These are phyloP conservation scores for Corythoichthys haematopterus DNA, from an alignment of 2,113 vertebrate genomes.

Conservation along the genomic window DNA sequence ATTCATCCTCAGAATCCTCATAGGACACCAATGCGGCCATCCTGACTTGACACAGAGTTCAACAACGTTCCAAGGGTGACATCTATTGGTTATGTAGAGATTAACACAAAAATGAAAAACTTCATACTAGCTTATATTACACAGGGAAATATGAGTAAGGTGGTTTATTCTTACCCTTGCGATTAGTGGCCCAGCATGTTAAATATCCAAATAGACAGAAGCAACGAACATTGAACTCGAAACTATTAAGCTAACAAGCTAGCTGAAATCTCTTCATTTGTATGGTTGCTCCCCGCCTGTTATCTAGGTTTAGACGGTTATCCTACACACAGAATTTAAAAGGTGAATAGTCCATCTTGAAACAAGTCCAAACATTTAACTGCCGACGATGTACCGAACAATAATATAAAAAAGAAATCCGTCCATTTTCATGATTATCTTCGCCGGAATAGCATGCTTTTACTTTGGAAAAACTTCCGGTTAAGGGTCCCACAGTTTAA, in stretches of 20 bases:
- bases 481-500: not conserved
- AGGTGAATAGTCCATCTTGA: not conserved
- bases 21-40: conserved; percentile 90
- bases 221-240: not conserved
- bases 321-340: too few relatives aligned
- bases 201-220: not conserved
- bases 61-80: conserved; percentile 26
- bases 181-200: not conserved
- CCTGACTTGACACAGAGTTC: conserved; percentile 5
- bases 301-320: not conserved
- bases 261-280: not conserved
- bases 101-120: not conserved
- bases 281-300: not conserved
- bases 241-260: not conserved
- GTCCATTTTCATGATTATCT: not conserved
- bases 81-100: conserved; percentile 34
- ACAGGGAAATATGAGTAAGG: not conserved
- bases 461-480: not conserved
- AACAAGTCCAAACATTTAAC: not conserved
- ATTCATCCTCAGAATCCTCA: conserved; percentile 82
- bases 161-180: not conserved
- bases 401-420: not conserved
- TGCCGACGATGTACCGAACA: not conserved
- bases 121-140: not conserved
- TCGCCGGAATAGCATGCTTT: not conserved